Evolutionary conservation across 2,888 invertebrate genomes (phyloP), one percentile per base, ranked within the genome.

Genomic region (Tenodera sinensis): DNA sequence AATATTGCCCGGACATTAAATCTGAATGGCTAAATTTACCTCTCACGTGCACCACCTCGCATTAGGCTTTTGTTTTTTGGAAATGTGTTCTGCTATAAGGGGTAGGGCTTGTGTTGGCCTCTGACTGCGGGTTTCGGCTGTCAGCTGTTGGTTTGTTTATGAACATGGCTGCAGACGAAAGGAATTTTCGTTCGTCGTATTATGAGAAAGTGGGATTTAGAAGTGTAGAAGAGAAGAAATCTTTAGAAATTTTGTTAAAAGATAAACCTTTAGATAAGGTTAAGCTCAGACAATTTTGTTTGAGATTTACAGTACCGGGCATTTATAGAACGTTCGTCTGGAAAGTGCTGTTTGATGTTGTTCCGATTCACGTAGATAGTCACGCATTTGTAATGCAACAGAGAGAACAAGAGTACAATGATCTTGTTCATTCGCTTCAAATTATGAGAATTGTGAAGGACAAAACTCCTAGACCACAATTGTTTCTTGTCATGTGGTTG

Each of bases 171-270:
- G 84, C 90, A 30, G 92, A 92, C 87, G 92, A 92, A 89, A 88
- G 92, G 89, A 94, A 94, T 91, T 94, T 94, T 91, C 92, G 94
- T 8, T 93, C 93, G 25, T 93, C 93, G 88, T 94, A 94, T 91
- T 94, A 94, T 91, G 94, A 93, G 90, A 94, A 94, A 92, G 97
- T 98, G 20, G 98, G 98, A 82, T 98, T 98, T 93, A 95, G 97
- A 91, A 97, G 97, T 91, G 97, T 98, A 0, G 98, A 98, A 93
- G 97, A 97, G 92, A 98, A 97, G 93, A 98, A 97, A 93, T 98
- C 98, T 0, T 93, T 98, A 83, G 98, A 98, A 94, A 97, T 98
- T 92, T 93, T 98, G 20, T 94, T 98, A 92, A 97, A 98, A 92
- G 98, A 98, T 91, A 97, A 96, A 92, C 96, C 96, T 25, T 95